Percentiles rank a stretch among this genome's conserved stretches.
Conservation (phyloP, 2,888 invertebrate species). For the Willowsia nigromaculata region DNA sequence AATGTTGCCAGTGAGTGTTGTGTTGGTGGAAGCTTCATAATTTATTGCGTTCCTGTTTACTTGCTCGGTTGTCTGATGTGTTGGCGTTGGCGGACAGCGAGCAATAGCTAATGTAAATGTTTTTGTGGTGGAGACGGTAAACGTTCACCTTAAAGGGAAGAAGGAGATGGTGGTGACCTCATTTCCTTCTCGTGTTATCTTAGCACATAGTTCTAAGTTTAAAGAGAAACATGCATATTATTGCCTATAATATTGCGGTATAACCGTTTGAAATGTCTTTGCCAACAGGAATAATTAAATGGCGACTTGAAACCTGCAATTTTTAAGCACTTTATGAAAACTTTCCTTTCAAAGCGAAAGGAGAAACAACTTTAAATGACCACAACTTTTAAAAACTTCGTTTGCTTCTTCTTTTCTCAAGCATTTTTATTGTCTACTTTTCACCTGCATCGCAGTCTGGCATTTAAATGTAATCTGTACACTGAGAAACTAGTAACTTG, state of each 20-base stretch:
- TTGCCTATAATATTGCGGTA: neutral
- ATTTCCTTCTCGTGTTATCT: neutral
- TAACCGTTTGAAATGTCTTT: neutral
- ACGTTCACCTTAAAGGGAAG: neutral
- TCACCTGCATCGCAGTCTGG: too few species aligned
- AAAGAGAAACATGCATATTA: neutral
- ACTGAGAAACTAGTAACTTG: neutral
- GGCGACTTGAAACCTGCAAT: constrained; percentile 41
- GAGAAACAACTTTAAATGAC: too few species aligned
- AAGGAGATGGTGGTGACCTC: neutral
- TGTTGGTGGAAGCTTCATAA: constrained; percentile 29
- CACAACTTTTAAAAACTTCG: too few species aligned
- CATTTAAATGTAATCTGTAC: too few species aligned
- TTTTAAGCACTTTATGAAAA: neutral
- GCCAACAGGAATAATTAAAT: neutral
- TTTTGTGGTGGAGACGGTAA: neutral
- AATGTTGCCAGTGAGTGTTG: constrained; percentile 37
- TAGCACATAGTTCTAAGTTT: neutral
- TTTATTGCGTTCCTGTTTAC: constrained; percentile 32
- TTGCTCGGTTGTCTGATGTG: neutral
- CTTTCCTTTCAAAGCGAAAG: too few species aligned
- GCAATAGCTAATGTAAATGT: too few species aligned
- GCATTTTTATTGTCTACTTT: too few species aligned
- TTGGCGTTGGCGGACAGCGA: neutral
- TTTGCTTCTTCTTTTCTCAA: too few species aligned